Evolutionary conservation across 2,888 invertebrate genomes (phyloP).

Genomic region (Prosapia bicincta): DNA sequence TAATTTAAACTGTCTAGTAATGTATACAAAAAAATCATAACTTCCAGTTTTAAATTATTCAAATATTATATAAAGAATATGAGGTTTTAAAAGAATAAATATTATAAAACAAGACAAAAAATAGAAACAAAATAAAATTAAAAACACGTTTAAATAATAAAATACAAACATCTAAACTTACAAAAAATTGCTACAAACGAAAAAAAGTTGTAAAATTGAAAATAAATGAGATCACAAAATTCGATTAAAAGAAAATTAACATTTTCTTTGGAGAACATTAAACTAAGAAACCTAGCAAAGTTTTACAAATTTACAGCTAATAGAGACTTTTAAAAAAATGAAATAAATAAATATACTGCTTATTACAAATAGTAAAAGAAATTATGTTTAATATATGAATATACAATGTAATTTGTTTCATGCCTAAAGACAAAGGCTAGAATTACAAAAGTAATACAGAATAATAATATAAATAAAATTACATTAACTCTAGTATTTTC

Average conservation of each 20-base stretch:
- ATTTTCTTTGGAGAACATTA: not conserved
- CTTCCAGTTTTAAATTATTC: too few species aligned
- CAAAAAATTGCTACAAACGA: not conserved
- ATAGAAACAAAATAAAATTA: not conserved
- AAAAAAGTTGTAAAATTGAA: not conserved
- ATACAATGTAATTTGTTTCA: not conserved
- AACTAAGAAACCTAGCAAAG: not conserved
- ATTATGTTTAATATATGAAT: not conserved
- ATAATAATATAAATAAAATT: not conserved
- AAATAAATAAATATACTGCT: not conserved
- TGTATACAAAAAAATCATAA: too few species aligned
- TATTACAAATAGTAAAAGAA: not conserved
- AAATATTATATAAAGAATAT: too few species aligned
- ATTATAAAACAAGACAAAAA: not conserved
- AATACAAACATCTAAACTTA: not conserved
- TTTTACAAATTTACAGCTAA: not conserved
- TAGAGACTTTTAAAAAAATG: not conserved
- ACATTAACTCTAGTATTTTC: not conserved
- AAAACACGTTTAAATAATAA: not conserved
- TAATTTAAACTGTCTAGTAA: too few species aligned
- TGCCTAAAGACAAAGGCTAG: not conserved
- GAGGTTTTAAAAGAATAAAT: too few species aligned
- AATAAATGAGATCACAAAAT: not conserved
- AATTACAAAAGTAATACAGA: not conserved
- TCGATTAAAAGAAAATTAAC: not conserved